Conservation (phyloP, 2,888 invertebrate genomes). For the Cinara cedri region DNA sequence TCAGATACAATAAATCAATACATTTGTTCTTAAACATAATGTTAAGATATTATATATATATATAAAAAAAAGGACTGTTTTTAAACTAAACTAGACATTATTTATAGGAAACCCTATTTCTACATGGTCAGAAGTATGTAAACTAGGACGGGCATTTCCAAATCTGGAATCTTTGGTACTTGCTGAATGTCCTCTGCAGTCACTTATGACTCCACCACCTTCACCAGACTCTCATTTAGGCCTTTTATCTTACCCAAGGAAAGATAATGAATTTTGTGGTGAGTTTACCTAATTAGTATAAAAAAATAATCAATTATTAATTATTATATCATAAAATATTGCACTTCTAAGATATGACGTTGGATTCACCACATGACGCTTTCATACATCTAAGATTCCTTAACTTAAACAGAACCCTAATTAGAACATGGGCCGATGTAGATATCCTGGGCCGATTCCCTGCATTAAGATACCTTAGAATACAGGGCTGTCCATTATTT, state of each 20-base stretch:
- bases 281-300: background rate
- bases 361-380: constrained; percentile 69
- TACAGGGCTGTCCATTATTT: constrained; percentile 74
- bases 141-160: constrained; percentile 85
- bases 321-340: background rate
- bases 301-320: background rate
- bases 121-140: constrained; percentile 82
- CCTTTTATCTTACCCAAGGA: constrained; percentile 35
- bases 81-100: too few species aligned
- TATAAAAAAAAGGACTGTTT: background rate
- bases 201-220: constrained; percentile 50
- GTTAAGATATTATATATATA: too few species aligned
- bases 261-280: constrained; percentile 22
- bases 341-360: constrained; percentile 59
- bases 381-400: constrained; percentile 76
- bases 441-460: constrained; percentile 85
- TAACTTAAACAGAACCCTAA: constrained; percentile 82
- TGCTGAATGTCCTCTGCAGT: constrained; percentile 79
- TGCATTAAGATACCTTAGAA: constrained; percentile 79
- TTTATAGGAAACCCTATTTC: constrained; percentile 81
- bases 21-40: too few species aligned
- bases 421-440: constrained; percentile 88
- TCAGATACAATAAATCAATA: too few species aligned
- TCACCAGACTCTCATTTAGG: constrained; percentile 36
- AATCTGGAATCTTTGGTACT: constrained; percentile 82